Base-by-base conservation (phyloP, 2,888 invertebrate species). In the Sericinus montela region DNA sequence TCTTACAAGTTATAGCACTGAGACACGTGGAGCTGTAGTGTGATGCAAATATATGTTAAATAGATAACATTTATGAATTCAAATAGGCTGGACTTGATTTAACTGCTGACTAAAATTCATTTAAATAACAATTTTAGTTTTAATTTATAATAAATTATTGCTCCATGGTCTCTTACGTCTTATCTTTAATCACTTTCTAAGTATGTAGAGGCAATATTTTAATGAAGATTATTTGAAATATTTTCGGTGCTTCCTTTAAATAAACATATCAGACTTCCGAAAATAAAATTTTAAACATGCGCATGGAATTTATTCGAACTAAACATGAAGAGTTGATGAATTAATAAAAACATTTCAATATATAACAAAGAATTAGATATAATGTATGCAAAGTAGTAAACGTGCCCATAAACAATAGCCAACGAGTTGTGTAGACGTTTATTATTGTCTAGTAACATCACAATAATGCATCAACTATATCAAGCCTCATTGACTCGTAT, bases 401-500 rank as follows among this genome's bases (percentile, higher is more conserved):
- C 56, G 58, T 48, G 52, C 38, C 54, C 63, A 75, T 82, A 77
- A 84, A 85, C 75, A 78, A 77, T 73, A 72, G 72, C 69, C 72
- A 72, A 72, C 72, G 65, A 75, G 75, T 82, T 79, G 80, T 79
- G 78, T 63, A 76, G 78, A 77, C 81, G 69, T 83, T 84, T 79
- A 80, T 74, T 78, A 80, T 70, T 72, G 76, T 77, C 75, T 72
- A 70, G 64, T 62, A 69, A 74, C 80, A 78, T 74, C 77, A 79
- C 82, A 80, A 80, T 77, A 80, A 77, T 79, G 72, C 77, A 85
- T 84, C 78, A 81, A 78, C 70, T 72, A 68, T 71, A 73, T 68
- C 82, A 82, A 80, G 84, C 78, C 70, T 80, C 86, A 84, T 86
- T 85, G 81, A 84, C 72, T 75, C 70, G 72, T 77, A 76, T 60